These are phyloP conservation scores for Formica selysi DNA, from an alignment of 1,140 invertebrate species.

Conservation along the genomic window DNA sequence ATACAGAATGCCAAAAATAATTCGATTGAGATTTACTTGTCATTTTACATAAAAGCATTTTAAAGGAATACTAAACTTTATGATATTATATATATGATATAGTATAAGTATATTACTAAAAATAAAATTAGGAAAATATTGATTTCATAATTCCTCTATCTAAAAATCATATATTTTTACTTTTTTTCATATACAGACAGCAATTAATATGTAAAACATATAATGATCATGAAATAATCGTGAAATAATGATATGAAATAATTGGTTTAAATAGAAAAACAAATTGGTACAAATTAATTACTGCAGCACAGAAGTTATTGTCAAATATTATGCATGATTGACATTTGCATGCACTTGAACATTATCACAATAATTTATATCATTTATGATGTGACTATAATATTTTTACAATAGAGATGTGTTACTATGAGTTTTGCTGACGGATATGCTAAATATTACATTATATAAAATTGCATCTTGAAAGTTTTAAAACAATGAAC, in stretches of 20 bases:
- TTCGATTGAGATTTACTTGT: not conserved
- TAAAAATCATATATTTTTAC: not conserved
- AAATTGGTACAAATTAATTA: constrained; percentile 4
- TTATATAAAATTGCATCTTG: constrained; percentile 18
- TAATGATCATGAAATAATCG: not conserved
- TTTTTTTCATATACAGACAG: not conserved
- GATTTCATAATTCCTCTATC: not conserved
- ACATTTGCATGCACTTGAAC: constrained; percentile 59
- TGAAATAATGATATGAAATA: not conserved
- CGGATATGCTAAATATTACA: constrained; percentile 17
- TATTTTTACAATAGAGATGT: constrained; percentile 19
- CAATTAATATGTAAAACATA: constrained; percentile 11
- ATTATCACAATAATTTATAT: constrained; percentile 18
- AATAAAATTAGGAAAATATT: constrained; percentile 9
- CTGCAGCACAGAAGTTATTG: constrained; percentile 30
- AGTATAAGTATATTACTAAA: constrained; percentile 6
- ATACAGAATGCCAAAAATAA: not conserved
- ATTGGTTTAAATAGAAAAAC: not conserved
- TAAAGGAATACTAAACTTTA: constrained; percentile 5
- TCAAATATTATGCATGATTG: constrained; percentile 58
- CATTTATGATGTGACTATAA: constrained; percentile 21
- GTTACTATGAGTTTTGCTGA: constrained; percentile 12
- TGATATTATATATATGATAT: not conserved
- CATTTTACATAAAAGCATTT: not conserved
- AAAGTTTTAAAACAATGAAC: constrained; percentile 22